These are phyloP conservation scores for Drosophila formosana DNA, from an alignment of 2,888 invertebrate species.

Conservation along the genomic window DNA sequence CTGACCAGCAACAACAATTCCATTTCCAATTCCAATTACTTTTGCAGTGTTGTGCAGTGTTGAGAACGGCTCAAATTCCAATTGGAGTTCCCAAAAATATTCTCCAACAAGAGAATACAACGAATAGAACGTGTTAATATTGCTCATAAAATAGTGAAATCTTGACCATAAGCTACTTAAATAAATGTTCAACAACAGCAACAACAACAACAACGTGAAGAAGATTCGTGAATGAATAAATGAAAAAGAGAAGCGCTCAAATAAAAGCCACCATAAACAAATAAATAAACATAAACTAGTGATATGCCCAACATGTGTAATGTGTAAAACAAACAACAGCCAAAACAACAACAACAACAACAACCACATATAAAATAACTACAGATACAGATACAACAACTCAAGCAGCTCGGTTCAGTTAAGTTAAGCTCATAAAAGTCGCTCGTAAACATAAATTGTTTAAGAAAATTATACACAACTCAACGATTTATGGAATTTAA, in stretches of 20 bases:
- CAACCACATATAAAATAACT: constrained; percentile 35
- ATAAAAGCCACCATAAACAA: constrained; percentile 39
- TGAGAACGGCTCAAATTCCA: constrained; percentile 15
- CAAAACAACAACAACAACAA: constrained; percentile 8
- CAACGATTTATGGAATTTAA: constrained; percentile 48
- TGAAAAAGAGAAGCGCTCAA: constrained; percentile 39
- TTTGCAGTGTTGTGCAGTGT: constrained; percentile 32
- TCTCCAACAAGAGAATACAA: constrained; percentile 38
- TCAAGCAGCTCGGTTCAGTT: constrained; percentile 43
- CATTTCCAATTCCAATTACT: constrained; percentile 1
- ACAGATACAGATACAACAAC: constrained; percentile 29
- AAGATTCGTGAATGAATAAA: constrained; percentile 36
- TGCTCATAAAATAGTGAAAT: constrained; percentile 55
- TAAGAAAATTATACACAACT: constrained; percentile 48
- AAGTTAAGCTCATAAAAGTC: constrained; percentile 58
- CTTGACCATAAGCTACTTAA: constrained; percentile 70
- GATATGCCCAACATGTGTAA: constrained; percentile 64
- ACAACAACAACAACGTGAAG: constrained; percentile 34
- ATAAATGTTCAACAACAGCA: constrained; percentile 37
- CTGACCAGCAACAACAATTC: constrained; percentile 25
- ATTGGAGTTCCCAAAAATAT: constrained; percentile 9
- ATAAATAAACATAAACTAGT: constrained; percentile 74
- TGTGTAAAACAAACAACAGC: constrained; percentile 67
- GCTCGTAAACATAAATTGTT: constrained; percentile 52
- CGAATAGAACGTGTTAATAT: constrained; percentile 30